These are phyloP conservation scores for Campodea augens DNA, from an alignment of 1,140 invertebrate genomes.

Conservation along the genomic window DNA sequence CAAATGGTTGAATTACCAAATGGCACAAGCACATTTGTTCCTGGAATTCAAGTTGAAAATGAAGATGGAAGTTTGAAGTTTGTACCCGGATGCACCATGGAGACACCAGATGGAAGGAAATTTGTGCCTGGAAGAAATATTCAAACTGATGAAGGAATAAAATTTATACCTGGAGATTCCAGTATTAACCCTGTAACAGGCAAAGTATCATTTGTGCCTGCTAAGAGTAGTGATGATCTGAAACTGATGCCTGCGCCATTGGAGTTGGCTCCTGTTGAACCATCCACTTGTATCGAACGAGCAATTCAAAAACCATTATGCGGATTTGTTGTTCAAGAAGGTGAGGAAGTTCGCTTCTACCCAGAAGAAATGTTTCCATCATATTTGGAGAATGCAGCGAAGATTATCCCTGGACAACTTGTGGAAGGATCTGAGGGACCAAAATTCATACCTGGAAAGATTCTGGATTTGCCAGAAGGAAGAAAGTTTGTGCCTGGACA, in stretches of 20 bases:
- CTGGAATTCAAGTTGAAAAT: slow-evolving; percentile 33
- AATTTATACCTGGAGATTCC: slow-evolving; percentile 10
- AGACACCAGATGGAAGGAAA: slow-evolving; percentile 6
- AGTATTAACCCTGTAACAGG: too few relatives aligned
- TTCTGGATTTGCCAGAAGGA: slow-evolving; percentile 35
- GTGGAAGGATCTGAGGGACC: slow-evolving; percentile 37
- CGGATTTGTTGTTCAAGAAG: slow-evolving; percentile 44
- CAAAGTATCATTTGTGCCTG: slow-evolving; percentile 9
- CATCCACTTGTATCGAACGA: slow-evolving; percentile 4
- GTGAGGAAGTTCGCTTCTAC: slow-evolving; percentile 44
- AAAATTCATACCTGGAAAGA: slow-evolving; percentile 45
- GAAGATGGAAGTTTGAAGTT: too few relatives aligned
- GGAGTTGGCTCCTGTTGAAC: neutral
- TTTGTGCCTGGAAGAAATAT: slow-evolving; percentile 11
- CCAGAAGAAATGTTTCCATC: slow-evolving; percentile 28
- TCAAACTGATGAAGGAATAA: neutral
- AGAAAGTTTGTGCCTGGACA: slow-evolving; percentile 43
- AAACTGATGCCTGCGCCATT: slow-evolving; percentile 1
- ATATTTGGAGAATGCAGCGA: slow-evolving; percentile 28
- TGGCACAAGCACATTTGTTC: slow-evolving; percentile 35
- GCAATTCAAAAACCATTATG: slow-evolving; percentile 15
- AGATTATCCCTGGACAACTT: slow-evolving; percentile 43
- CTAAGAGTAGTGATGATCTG: slow-evolving; percentile 10
- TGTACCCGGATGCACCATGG: neutral
- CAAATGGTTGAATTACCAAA: slow-evolving; percentile 38